These are phyloP conservation scores for Delichon dasypus DNA, from an alignment of 2,797 vertebrate species.

Conservation along the genomic window DNA sequence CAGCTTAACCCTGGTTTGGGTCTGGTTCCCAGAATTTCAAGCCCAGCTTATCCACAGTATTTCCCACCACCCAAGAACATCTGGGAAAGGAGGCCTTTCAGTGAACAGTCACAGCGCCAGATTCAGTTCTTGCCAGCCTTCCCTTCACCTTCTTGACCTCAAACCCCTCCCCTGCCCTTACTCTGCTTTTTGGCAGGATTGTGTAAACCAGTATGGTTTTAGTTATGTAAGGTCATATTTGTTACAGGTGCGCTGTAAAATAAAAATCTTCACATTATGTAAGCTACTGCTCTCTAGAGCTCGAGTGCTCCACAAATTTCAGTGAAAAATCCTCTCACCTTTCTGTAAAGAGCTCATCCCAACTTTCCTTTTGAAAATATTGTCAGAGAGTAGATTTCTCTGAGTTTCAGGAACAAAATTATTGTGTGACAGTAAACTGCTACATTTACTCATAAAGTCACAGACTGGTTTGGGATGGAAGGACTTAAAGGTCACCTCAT, in stretches of 20 bases:
- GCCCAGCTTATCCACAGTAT: not conserved
- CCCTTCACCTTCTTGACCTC: not conserved
- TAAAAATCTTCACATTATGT: not conserved
- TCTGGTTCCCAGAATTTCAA: not conserved
- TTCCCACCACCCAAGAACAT: not conserved
- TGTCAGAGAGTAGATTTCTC: not conserved
- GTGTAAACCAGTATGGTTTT: rapidly evolving
- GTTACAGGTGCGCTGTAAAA: not conserved
- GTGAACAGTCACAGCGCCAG: not conserved
- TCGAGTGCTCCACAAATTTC: not conserved
- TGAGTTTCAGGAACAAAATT: not conserved
- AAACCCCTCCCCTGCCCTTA: not conserved
- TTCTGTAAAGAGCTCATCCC: not conserved
- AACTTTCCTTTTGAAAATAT: not conserved
- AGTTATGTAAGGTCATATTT: not conserved
- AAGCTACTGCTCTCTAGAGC: not conserved
- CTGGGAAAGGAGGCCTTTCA: not conserved
- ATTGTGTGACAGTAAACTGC: not conserved
- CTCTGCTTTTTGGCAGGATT: not conserved
- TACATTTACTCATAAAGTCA: not conserved
- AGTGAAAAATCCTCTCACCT: not conserved
- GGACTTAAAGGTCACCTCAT: not conserved
- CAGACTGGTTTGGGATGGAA: not conserved
- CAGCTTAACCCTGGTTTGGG: not conserved
- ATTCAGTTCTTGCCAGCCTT: not conserved